Conservation (phyloP, 2,888 invertebrate genomes). For the Adela reaumurella region DNA sequence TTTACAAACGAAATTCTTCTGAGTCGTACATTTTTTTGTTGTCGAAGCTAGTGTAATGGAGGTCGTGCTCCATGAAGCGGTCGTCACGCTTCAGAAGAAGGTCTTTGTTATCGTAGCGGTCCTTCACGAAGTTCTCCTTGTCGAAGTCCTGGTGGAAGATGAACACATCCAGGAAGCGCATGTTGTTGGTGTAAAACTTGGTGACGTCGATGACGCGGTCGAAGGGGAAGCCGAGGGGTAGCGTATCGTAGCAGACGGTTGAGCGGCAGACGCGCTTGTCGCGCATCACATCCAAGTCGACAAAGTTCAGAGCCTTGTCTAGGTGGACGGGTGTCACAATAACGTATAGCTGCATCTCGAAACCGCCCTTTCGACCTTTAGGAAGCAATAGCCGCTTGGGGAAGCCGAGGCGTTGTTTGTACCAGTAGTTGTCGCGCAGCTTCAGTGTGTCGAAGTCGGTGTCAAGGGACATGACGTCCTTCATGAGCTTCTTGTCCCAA, state of each 20-base stretch:
- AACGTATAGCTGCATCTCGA: constrained; percentile 61
- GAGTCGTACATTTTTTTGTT: neutral
- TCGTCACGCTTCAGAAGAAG: constrained; percentile 44
- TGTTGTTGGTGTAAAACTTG: constrained; percentile 62
- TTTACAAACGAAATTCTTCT: neutral
- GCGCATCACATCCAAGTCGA: constrained; percentile 45
- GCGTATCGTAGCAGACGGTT: constrained; percentile 56
- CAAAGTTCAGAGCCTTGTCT: constrained; percentile 38
- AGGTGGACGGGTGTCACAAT: constrained; percentile 55
- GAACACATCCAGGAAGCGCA: constrained; percentile 60
- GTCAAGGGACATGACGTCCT: constrained; percentile 26
- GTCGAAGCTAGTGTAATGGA: constrained; percentile 11
- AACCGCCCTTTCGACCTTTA: constrained; percentile 62
- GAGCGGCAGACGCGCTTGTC: constrained; percentile 52
- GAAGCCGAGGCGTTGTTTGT: constrained; percentile 55
- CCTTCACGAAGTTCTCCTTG: constrained; percentile 23
- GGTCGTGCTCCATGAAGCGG: constrained; percentile 34
- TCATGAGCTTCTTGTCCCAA: constrained; percentile 20
- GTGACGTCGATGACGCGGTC: constrained; percentile 62
- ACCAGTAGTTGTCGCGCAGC: constrained; percentile 52
- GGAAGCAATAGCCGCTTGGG: constrained; percentile 70
- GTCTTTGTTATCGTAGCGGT: constrained; percentile 26
- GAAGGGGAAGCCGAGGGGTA: constrained; percentile 72
- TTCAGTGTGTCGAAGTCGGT: constrained; percentile 42
- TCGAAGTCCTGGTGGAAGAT: constrained; percentile 59